Evolutionary conservation across 2,113 vertebrate genomes (phyloP).

Genomic region (Peucedramus taeniatus): DNA sequence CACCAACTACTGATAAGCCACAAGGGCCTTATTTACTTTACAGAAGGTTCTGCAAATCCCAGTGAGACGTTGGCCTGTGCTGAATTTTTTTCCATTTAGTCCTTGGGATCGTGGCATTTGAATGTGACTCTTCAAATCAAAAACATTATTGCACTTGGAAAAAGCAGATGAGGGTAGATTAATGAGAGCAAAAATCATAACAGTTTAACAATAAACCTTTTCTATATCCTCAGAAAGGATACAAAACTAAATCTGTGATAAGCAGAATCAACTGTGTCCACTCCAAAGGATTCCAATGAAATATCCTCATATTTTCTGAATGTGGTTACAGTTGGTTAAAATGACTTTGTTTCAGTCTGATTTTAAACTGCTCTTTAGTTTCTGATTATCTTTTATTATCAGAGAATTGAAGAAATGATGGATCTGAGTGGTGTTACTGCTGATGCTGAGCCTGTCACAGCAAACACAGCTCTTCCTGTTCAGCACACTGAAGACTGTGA

Average conservation of each 20-base stretch:
- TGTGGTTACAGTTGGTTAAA: not conserved
- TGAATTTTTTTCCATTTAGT: slow-evolving; percentile 6
- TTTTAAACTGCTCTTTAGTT: not conserved
- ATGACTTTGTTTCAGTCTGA: not conserved
- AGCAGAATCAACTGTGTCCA: not conserved
- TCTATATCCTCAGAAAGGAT: not conserved
- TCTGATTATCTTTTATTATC: not conserved
- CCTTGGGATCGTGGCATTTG: not conserved
- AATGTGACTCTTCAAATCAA: slow-evolving; percentile 40
- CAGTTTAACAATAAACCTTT: not conserved
- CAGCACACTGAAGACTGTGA: accelerated
- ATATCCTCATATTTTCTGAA: not conserved
- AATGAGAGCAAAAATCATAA: not conserved
- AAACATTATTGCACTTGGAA: not conserved
- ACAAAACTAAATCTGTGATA: not conserved
- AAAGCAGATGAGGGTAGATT: not conserved
- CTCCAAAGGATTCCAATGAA: not conserved
- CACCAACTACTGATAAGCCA: slow-evolving; percentile 38
- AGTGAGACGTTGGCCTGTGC: not conserved
- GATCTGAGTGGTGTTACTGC: not conserved
- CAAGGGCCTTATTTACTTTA: slow-evolving; percentile 55
- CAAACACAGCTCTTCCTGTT: not conserved
- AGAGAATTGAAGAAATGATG: not conserved
- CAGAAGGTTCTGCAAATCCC: slow-evolving; percentile 37
- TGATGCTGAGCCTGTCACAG: not conserved